Conservation (phyloP, 2,888 invertebrate genomes). For the Tipula vernalis region DNA sequence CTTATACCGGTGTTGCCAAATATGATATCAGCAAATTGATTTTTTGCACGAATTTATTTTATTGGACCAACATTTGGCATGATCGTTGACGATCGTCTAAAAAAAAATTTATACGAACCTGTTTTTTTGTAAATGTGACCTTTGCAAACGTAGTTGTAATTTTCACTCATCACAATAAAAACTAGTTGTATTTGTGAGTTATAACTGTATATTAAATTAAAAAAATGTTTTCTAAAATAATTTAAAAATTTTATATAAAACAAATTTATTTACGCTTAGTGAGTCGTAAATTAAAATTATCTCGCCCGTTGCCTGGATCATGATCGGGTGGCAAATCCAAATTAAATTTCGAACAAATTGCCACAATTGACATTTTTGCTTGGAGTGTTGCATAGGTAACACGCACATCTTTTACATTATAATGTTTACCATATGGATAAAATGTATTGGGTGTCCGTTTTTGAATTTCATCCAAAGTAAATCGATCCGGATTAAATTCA, state of each 20-base stretch:
- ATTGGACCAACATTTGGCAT: no score
- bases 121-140: no score
- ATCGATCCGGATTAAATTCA: background rate
- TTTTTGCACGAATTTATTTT: no score
- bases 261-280: background rate
- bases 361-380: background rate
- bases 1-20: no score
- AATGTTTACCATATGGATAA: background rate
- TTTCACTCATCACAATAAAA: no score
- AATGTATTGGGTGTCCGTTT: background rate
- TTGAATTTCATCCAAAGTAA: background rate
- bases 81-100: no score
- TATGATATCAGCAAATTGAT: no score
- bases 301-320: background rate
- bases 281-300: background rate
- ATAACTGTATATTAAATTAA: no score
- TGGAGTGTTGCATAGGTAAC: background rate
- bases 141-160: no score
- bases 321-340: background rate
- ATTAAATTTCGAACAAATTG: background rate
- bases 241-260: background rate
- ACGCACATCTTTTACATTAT: background rate
- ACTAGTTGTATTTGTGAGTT: no score
- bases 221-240: no score
- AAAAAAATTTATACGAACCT: no score